Evolutionary conservation across 2,888 invertebrate species (phyloP).

Genomic region (Theodoxus fluviatilis): DNA sequence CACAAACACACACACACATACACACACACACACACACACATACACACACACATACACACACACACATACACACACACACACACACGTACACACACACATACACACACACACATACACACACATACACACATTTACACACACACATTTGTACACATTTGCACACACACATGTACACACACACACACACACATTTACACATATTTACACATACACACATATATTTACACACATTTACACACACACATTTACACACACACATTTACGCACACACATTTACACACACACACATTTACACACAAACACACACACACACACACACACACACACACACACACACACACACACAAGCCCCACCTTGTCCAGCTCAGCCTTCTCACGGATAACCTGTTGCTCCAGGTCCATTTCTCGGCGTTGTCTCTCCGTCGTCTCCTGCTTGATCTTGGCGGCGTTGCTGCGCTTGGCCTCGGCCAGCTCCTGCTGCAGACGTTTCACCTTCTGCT

Average conservation of each 20-base stretch:
- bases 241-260: neutral
- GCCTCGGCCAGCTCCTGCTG: slow-evolving; percentile 51
- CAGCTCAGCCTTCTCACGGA: slow-evolving; percentile 57
- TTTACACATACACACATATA: neutral
- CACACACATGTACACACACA: neutral
- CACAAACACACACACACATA: neutral
- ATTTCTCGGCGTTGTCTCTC: slow-evolving; percentile 46
- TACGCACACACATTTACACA: neutral
- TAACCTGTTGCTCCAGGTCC: slow-evolving; percentile 54
- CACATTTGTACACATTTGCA: neutral
- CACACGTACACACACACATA: neutral
- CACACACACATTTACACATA: neutral
- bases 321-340: neutral
- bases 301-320: neutral
- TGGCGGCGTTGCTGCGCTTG: slow-evolving; percentile 50
- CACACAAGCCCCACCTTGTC: slow-evolving; percentile 51
- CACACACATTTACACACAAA: neutral
- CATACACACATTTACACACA: slow-evolving; percentile 51
- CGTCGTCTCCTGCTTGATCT: slow-evolving; percentile 50
- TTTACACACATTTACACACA: neutral
- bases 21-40: neutral
- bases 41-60: slow-evolving; percentile 6
- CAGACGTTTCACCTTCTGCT: slow-evolving; percentile 53
- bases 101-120: neutral
- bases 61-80: slow-evolving; percentile 9